Base-by-base conservation (phyloP, 2,113 vertebrate genomes). In the Fregetta grallaria region DNA sequence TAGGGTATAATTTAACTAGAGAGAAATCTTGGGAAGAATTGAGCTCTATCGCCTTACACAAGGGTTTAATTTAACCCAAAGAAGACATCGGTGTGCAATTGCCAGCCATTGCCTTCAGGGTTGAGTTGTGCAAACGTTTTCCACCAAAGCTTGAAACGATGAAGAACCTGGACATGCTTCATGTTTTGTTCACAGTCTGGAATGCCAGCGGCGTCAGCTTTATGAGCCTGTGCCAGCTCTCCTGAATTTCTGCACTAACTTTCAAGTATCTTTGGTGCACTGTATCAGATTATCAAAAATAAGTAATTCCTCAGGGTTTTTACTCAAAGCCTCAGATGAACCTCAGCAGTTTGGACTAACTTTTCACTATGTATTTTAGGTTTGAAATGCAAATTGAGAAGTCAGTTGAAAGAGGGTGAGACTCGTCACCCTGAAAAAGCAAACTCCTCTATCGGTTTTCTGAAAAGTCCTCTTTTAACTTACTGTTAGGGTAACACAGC, bases 21-120 rank as follows among this genome's bases (percentile, higher is more conserved):
- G 92, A 74, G 86, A 92, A 88, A 65, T 75, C 83, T 75, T 89
- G 86, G 86, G 94, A 86, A 77, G 76, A 56, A 75, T 84, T 92
- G 83, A 68, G 91, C 75, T 88, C 92, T 50, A 8, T 62, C 44
- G 27, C 67, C 52, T 86, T 62, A 30, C 85, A 59, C 88, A 11
- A 65, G 75, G 65, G 78, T 76, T 90, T 59, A 42, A 86, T 92
- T 95, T 75, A 40, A 65, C 92, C 88, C 76, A 29, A 10, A 86
- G 71, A 78, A 67, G 68, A 26, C 25, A 34, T 8, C 0, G 1
- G 56, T 32, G 75, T 36, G 62, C 14, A 15, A 16, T 30, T 75
- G 72, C 76, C 88, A 84, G 42, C 59, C 0, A 0, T 12, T 63
- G 55, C 76, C 79, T 61, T 47, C 47, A 34, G 67, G 56, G 32